Percentiles rank a stretch among this genome's conserved stretches.
These are phyloP conservation scores for Spheniscus humboldti DNA, from an alignment of 2,797 vertebrate species.

Conservation along the genomic window DNA sequence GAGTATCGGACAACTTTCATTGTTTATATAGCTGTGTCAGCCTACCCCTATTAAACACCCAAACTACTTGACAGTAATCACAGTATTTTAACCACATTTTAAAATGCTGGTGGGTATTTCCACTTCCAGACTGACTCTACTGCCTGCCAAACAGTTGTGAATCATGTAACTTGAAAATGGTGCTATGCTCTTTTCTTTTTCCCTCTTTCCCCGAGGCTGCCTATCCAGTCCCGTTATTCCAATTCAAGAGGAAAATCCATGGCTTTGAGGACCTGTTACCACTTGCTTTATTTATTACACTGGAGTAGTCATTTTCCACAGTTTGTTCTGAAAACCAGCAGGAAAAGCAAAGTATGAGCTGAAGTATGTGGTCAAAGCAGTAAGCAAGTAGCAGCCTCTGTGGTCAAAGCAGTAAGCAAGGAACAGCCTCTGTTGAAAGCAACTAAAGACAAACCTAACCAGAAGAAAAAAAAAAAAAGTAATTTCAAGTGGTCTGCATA, in stretches of 20 bases:
- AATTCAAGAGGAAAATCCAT: not conserved
- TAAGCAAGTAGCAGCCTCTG: conserved; percentile 6
- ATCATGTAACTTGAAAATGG: conserved; percentile 5
- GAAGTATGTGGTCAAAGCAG: not conserved
- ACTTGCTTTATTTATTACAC: conserved; percentile 78
- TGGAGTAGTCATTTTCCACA: conserved; percentile 61
- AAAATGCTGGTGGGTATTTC: not conserved
- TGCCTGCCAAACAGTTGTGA: not conserved
- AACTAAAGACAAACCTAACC: not conserved
- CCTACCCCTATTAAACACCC: conserved; percentile 87
- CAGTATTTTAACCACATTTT: not conserved
- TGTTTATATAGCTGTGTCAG: conserved; percentile 94
- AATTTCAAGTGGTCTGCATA: not conserved
- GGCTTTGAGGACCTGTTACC: conserved; percentile 16
- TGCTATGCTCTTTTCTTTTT: conserved; percentile 24
- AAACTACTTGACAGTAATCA: conserved; percentile 45
- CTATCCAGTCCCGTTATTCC: not conserved
- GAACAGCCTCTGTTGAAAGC: conserved; percentile 7
- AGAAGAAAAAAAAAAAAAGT: not conserved
- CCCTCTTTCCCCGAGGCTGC: not conserved
- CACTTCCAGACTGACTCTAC: not conserved
- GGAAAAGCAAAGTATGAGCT: not conserved
- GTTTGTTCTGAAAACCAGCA: conserved; percentile 31
- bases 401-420: not conserved
- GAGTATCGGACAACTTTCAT: conserved; percentile 98